Evolutionary conservation across 2,888 invertebrate species (phyloP).

Genomic region (Pollenia angustigena): DNA sequence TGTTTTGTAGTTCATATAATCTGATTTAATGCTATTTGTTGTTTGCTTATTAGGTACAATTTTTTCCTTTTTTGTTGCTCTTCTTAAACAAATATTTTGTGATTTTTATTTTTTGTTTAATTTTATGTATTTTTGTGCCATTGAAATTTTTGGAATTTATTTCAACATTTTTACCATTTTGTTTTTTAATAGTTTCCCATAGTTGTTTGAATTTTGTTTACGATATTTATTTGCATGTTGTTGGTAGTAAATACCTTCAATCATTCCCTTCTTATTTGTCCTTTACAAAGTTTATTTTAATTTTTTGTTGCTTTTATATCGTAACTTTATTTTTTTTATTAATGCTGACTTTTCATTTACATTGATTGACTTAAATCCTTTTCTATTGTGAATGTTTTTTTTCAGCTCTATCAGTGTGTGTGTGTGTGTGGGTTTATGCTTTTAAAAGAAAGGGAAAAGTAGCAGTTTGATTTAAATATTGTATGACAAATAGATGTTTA

Average conservation of each 20-base stretch:
- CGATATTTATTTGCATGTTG: conserved; percentile 49
- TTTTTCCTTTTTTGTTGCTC: conserved; percentile 3
- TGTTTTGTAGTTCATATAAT: conserved; percentile 63
- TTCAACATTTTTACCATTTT: conserved; percentile 5
- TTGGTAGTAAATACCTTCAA: neutral
- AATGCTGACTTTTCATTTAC: conserved; percentile 54
- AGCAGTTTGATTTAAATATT: neutral
- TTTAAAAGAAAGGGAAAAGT: too few relatives aligned
- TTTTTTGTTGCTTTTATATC: conserved; percentile 11
- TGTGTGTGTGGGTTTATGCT: neutral
- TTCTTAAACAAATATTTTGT: conserved; percentile 5
- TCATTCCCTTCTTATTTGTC: neutral
- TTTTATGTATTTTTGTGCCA: conserved; percentile 30
- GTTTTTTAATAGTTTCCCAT: conserved; percentile 38
- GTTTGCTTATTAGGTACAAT: conserved; percentile 60
- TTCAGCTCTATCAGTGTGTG: neutral
- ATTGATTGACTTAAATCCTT: conserved; percentile 60
- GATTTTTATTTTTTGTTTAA: neutral
- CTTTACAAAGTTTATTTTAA: neutral
- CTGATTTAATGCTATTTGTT: conserved; percentile 69
- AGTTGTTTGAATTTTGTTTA: conserved; percentile 23
- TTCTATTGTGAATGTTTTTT: conserved; percentile 1
- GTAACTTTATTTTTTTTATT: conserved; percentile 26
- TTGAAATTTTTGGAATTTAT: conserved; percentile 10
- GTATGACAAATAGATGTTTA: conserved; percentile 7